phyloP scores from a whole-genome alignment of 2,888 invertebrate genomes.

The Seladonia tumulorum region DNA sequence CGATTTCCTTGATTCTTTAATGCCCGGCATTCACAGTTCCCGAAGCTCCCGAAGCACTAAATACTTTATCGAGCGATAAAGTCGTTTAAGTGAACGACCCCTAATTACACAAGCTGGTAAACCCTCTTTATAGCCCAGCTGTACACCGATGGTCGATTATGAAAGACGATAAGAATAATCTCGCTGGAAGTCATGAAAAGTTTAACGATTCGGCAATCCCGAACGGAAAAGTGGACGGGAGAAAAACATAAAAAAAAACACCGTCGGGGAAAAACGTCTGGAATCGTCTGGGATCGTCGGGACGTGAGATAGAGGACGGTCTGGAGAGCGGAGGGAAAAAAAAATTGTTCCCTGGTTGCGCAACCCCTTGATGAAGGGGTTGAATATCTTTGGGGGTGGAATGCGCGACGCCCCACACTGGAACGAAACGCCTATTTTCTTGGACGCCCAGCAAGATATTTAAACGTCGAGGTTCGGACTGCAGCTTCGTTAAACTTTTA shows the following conservation, averaged over 20 bases:
- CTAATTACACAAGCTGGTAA: slow-evolving; percentile 9
- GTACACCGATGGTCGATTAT: slow-evolving; percentile 5
- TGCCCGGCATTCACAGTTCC: neutral
- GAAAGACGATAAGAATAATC: slow-evolving; percentile 4
- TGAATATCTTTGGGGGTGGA: neutral
- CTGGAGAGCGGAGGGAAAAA: neutral
- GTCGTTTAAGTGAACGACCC: slow-evolving; percentile 8
- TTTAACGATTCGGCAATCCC: neutral
- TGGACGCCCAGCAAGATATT: neutral
- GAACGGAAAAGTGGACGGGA: neutral
- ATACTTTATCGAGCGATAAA: slow-evolving; percentile 16
- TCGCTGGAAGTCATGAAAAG: neutral
- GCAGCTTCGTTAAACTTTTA: neutral
- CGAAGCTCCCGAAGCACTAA: neutral
- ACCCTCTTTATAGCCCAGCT: slow-evolving; percentile 16
- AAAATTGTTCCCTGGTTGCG: slow-evolving; percentile 6
- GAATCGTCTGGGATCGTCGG: neutral
- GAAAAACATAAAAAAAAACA: neutral
- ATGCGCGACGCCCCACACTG: neutral
- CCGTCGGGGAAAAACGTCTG: slow-evolving; percentile 3
- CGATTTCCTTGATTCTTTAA: slow-evolving; percentile 5
- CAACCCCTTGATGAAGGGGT: neutral
- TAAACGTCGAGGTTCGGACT: neutral
- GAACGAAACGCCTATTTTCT: no score
- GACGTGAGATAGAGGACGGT: neutral